A percentile compares a stretch with the other conserved stretches of the same genome.
phyloP scores from a whole-genome alignment of 1,140 invertebrate species.

The Oedothorax gibbosus region DNA sequence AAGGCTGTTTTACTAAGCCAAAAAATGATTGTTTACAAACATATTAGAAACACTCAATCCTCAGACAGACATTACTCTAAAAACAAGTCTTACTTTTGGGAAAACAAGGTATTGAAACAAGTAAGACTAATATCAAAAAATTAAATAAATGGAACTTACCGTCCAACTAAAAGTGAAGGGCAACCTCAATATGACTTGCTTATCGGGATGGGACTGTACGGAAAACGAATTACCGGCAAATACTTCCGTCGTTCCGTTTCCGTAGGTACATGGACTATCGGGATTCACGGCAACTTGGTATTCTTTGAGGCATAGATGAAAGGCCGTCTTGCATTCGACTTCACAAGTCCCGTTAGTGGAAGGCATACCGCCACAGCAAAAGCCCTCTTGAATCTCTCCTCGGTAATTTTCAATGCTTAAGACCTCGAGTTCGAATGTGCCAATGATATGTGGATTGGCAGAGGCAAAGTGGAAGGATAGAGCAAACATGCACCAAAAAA shows the following conservation, averaged over 20 bases:
- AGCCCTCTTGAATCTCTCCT: slow-evolving; percentile 81
- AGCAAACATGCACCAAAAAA: background rate
- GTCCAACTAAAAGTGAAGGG: slow-evolving; percentile 92
- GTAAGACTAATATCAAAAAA: too few relatives aligned
- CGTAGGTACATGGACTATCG: slow-evolving; percentile 87
- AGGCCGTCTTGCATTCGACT: slow-evolving; percentile 82
- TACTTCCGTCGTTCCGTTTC: slow-evolving; percentile 84
- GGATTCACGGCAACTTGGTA: slow-evolving; percentile 86
- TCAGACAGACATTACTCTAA: too few relatives aligned
- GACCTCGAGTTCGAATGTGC: slow-evolving; percentile 91
- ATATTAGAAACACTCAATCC: too few relatives aligned
- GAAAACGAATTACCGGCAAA: slow-evolving; percentile 89
- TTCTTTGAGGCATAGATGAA: slow-evolving; percentile 90
- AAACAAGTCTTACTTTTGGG: too few relatives aligned
- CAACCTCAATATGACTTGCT: slow-evolving; percentile 76
- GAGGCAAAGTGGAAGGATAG: background rate
- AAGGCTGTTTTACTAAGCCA: too few relatives aligned
- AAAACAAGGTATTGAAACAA: too few relatives aligned
- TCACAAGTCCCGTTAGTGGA: slow-evolving; percentile 67
- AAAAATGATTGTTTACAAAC: too few relatives aligned
- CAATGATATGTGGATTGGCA: slow-evolving; percentile 70
- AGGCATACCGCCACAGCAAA: slow-evolving; percentile 80
- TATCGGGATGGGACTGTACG: slow-evolving; percentile 78
- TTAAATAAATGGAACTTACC: slow-evolving; percentile 74
- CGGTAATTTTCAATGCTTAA: slow-evolving; percentile 88